Percentiles rank a stretch among this genome's conserved stretches.
These are phyloP conservation scores for Drosophila yakuba DNA, from an alignment of 1,140 invertebrate species.

Conservation along the genomic window DNA sequence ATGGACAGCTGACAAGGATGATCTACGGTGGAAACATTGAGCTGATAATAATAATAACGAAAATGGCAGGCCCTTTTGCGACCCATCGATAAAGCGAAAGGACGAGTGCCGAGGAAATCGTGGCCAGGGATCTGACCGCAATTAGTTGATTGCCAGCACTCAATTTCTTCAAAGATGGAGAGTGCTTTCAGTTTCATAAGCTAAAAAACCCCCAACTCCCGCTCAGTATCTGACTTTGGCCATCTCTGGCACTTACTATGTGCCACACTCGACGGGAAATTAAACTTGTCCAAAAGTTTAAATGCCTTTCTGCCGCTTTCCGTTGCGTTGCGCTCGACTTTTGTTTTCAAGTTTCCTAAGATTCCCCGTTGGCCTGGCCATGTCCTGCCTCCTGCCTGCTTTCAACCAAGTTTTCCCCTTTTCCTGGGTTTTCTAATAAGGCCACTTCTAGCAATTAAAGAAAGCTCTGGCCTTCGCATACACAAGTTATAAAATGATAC, in stretches of 20 bases:
- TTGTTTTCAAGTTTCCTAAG: constrained; percentile 63
- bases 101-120: constrained; percentile 5
- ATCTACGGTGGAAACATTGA: constrained; percentile 48
- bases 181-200: constrained; percentile 78
- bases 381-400: constrained; percentile 1
- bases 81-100: constrained; percentile 10
- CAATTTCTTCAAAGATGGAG: constrained; percentile 70
- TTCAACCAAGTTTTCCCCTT: not conserved
- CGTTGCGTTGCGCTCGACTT: constrained; percentile 69
- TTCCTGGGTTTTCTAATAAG: constrained; percentile 66
- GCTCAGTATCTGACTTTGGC: constrained; percentile 19
- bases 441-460: constrained; percentile 64
- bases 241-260: constrained; percentile 41
- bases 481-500: constrained; percentile 37
- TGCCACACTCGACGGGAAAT: constrained; percentile 70
- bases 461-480: constrained; percentile 34
- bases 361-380: constrained; percentile 33
- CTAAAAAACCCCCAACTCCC: constrained; percentile 7
- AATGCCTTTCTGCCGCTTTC: constrained; percentile 77
- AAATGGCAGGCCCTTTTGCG: constrained; percentile 36
- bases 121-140: constrained; percentile 43
- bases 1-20: constrained; percentile 15
- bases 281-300: constrained; percentile 81
- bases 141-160: constrained; percentile 75
- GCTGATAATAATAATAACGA: constrained; percentile 57